Evolutionary conservation across 2,113 vertebrate genomes (phyloP), one percentile per base, ranked within the genome.

Genomic region (Seriola dumerili): DNA sequence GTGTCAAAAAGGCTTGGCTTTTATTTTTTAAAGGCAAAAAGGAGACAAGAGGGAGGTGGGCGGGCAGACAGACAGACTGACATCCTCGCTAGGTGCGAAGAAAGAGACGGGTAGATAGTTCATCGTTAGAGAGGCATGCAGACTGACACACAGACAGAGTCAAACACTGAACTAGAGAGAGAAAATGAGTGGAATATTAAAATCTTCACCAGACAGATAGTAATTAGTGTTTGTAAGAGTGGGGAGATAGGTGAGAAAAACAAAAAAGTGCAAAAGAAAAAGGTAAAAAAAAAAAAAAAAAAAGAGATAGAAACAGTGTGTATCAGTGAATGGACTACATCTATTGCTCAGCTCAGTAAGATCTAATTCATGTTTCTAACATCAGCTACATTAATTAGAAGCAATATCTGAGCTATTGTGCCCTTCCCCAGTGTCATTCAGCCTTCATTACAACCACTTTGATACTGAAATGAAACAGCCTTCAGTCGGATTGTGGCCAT

Each of bases 361-460:
- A 90, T 93, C 89, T 75, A 88, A 87, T 90, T 91, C 91, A 85
- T 89, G 85, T 88, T 91, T 87, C 77, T 64, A 88, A 83, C 88
- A 91, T 91, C 86, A 85, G 91, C 90, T 70, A 75, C 89, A 89
- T 90, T 93, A 93, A 92, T 94, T 92, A 90, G 84, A 90, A 84
- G 85, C 88, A 89, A 88, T 93, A 89, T 92, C 83, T 67, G 87
- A 78, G 89, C 88, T 79, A 87, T 92, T 92, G 89, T 91, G 84
- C 85, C 73, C 78, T 89, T 93, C 91, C 89, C 85, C 67, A 87
- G 89, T 88, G 88, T 91, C 92, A 89, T 89, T 91, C 90, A 91
- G 83, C 86, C 84, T 92, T 93, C 90, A 91, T 94, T 91, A 93
- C 87, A 81, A 80, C 85, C 90, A 91, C 89, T 93, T 93, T 89